These are phyloP conservation scores for Pangasius macronema DNA, from an alignment of 2,797 vertebrate genomes.

Conservation along the genomic window DNA sequence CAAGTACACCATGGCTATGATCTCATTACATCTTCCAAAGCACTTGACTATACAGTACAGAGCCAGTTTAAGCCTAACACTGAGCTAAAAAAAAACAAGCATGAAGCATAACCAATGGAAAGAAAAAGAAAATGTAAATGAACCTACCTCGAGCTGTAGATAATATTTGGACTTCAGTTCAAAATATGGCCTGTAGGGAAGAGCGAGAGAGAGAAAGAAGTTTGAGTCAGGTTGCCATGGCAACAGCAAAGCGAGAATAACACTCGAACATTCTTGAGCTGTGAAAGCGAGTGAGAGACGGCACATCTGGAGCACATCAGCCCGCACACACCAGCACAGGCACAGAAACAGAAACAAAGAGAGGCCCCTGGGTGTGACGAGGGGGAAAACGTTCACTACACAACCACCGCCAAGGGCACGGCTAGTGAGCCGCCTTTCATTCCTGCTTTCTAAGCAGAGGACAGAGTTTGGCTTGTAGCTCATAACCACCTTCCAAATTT, in stretches of 20 bases:
- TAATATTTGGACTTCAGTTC: constrained; percentile 98
- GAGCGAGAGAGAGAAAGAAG: constrained; percentile 42
- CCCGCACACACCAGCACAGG: not conserved
- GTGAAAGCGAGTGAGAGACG: constrained; percentile 48
- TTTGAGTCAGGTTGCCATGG: constrained; percentile 48
- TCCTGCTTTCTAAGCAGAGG: not conserved
- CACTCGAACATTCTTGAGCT: constrained; percentile 70
- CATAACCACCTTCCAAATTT: not conserved
- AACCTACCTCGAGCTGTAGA: constrained; percentile 90
- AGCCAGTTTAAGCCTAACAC: not conserved
- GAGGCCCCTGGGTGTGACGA: constrained; percentile 32
- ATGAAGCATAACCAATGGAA: not conserved
- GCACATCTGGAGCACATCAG: constrained; percentile 59
- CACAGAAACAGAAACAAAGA: constrained; percentile 56
- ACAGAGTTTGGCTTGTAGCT: not conserved
- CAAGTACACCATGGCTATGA: not conserved
- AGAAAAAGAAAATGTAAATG: not conserved
- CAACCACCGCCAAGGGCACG: not conserved
- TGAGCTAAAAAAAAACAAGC: not conserved
- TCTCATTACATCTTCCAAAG: not conserved
- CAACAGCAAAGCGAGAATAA: constrained; percentile 62
- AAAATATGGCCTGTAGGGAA: constrained; percentile 89
- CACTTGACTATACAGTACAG: not conserved
- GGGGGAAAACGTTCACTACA: not conserved
- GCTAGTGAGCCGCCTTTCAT: not conserved